Conservation (phyloP, 2,113 vertebrate genomes). For the Corythoichthys haematopterus region DNA sequence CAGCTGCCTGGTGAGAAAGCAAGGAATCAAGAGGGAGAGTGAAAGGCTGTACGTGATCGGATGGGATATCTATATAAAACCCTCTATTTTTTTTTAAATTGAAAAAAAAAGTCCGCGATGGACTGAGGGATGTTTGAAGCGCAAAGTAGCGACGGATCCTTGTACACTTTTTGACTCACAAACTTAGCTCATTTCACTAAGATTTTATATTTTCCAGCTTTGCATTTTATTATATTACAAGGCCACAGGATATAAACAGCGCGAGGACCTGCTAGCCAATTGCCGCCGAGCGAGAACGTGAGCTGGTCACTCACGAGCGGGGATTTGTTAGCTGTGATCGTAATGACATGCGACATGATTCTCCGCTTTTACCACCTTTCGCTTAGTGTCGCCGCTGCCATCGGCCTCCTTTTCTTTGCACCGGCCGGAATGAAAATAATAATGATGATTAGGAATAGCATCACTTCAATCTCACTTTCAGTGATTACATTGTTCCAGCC, state of each 20-base stretch:
- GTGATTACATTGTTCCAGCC: conserved; percentile 72
- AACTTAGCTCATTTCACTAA: conserved; percentile 64
- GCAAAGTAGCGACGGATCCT: no score
- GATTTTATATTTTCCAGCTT: conserved; percentile 20
- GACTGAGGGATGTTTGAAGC: no score
- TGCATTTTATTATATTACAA: conserved; percentile 14
- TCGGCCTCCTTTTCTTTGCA: conserved; percentile 32
- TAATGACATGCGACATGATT: conserved; percentile 39
- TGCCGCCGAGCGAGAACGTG: conserved; percentile 47
- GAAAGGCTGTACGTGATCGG: no score
- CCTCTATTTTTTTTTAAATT: no score
- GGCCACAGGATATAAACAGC: conserved; percentile 45
- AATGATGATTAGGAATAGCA: conserved; percentile 68
- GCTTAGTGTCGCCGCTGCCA: conserved; percentile 33
- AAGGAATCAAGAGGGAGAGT: no score
- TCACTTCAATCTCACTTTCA: conserved; percentile 76
- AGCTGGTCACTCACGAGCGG: conserved; percentile 39
- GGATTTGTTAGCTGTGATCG: conserved; percentile 58
- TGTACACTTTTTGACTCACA: conserved; percentile 41
- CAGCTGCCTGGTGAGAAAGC: no score
- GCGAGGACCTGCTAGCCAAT: conserved; percentile 47
- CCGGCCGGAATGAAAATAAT: conserved; percentile 65
- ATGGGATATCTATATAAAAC: no score
- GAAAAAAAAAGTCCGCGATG: no score
- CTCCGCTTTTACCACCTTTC: conserved; percentile 51